phyloP scores from a whole-genome alignment of 2,113 vertebrate species.

The Marmota monax region DNA sequence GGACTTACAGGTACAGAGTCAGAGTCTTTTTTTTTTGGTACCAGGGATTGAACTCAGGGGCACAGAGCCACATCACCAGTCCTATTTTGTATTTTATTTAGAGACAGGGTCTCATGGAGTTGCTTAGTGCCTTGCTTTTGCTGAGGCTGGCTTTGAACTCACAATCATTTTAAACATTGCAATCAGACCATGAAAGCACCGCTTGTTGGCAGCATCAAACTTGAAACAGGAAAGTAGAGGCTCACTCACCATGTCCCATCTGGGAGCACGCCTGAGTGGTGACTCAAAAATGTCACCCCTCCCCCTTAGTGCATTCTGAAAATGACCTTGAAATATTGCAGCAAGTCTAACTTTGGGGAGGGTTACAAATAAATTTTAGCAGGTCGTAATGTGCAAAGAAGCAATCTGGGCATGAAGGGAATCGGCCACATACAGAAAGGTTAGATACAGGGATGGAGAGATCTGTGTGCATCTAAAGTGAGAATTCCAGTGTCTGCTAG shows the following conservation, averaged over 20 bases:
- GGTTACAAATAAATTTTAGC: neutral
- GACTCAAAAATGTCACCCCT: neutral
- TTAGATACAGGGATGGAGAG: neutral
- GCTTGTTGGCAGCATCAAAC: neutral
- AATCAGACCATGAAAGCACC: neutral
- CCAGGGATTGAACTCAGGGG: no score
- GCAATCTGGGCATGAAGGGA: neutral
- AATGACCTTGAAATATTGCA: neutral
- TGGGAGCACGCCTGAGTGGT: neutral
- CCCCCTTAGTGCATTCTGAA: neutral
- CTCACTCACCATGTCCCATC: neutral
- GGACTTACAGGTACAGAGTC: no score
- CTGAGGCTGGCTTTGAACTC: no score
- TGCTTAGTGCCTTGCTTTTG: no score
- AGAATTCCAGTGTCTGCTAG: neutral
- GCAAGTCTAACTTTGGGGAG: neutral
- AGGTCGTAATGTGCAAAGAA: neutral
- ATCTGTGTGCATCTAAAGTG: neutral
- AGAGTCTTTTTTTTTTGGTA: no score
- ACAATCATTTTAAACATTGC: neutral
- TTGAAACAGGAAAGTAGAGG: neutral
- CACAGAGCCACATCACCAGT: fast-evolving
- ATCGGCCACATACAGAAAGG: neutral
- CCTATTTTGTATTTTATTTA: no score
- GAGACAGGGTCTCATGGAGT: no score